Evolutionary conservation across 2,113 vertebrate species (phyloP).

Genomic region (Carettochelys insculpta): DNA sequence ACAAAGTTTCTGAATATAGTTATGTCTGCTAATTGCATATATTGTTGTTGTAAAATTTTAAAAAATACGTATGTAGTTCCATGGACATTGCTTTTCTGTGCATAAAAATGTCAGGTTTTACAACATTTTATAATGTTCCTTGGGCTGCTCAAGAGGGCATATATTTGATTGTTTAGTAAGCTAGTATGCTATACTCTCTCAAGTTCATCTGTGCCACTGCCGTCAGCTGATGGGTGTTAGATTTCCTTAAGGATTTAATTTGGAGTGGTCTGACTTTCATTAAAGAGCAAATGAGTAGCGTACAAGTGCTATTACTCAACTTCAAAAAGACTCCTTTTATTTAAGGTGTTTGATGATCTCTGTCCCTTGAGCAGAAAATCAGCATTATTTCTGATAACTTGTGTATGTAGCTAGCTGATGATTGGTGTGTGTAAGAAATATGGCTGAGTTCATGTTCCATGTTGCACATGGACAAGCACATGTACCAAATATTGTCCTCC

Average conservation of each 20-base stretch:
- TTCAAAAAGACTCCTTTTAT: neutral
- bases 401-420: neutral
- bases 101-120: rapidly evolving
- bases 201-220: neutral
- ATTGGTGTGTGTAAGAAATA: constrained; percentile 48
- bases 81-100: rapidly evolving
- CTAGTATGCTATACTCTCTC: neutral
- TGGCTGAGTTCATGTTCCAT: neutral
- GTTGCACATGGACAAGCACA: too few species aligned
- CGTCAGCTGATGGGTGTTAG: neutral
- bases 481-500: neutral
- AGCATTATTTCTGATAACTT: neutral
- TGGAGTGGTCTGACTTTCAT: neutral
- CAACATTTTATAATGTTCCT: neutral
- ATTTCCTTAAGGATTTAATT: too few species aligned
- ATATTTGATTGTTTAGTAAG: neutral
- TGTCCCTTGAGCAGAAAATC: constrained; percentile 13
- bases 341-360: neutral
- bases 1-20: neutral
- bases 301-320: neutral
- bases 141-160: neutral
- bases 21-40: neutral
- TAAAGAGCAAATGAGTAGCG: neutral
- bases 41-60: neutral
- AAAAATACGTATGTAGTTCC: neutral